A percentile compares a stretch with the other conserved stretches of the same genome.
These are phyloP conservation scores for Amphipoea oculea DNA, from an alignment of 2,888 invertebrate genomes.

Conservation along the genomic window DNA sequence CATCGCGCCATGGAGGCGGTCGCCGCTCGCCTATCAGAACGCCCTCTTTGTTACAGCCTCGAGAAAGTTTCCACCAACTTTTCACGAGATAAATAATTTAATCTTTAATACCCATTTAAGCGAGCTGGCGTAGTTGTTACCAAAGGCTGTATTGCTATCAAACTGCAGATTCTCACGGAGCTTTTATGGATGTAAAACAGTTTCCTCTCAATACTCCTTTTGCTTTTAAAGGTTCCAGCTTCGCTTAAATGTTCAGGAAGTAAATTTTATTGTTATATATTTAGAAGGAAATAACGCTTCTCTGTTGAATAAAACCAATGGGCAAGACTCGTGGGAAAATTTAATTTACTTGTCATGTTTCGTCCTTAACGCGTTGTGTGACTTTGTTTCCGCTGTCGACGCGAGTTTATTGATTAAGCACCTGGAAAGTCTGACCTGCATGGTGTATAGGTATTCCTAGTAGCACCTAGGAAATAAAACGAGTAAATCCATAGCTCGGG, in stretches of 20 bases:
- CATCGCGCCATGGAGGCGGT: conserved; percentile 66
- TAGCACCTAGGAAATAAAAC: conserved; percentile 40
- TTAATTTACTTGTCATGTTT: conserved; percentile 67
- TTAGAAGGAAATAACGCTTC: conserved; percentile 66
- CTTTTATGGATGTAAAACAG: conserved; percentile 77
- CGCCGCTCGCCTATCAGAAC: conserved; percentile 72
- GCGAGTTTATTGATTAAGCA: conserved; percentile 56
- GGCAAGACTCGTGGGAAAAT: conserved; percentile 64
- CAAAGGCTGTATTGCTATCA: conserved; percentile 77
- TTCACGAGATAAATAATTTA: conserved; percentile 86
- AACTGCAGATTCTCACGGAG: conserved; percentile 76
- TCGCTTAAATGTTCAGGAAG: conserved; percentile 63
- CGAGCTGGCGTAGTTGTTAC: conserved; percentile 76
- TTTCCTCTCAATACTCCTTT: conserved; percentile 70
- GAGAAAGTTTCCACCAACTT: conserved; percentile 82
- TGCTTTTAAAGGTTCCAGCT: conserved; percentile 66
- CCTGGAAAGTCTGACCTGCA: conserved; percentile 37
- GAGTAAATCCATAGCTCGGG: conserved; percentile 41
- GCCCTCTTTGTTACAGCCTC: conserved; percentile 80
- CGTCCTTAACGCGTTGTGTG: conserved; percentile 63
- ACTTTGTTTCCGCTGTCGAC: conserved; percentile 57
- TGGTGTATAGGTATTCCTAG: conserved; percentile 13
- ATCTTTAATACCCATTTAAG: conserved; percentile 86
- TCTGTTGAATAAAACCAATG: conserved; percentile 64
- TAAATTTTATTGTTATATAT: conserved; percentile 69